phyloP scores from a whole-genome alignment of 2,797 vertebrate genomes.

The Manis pentadactyla region DNA sequence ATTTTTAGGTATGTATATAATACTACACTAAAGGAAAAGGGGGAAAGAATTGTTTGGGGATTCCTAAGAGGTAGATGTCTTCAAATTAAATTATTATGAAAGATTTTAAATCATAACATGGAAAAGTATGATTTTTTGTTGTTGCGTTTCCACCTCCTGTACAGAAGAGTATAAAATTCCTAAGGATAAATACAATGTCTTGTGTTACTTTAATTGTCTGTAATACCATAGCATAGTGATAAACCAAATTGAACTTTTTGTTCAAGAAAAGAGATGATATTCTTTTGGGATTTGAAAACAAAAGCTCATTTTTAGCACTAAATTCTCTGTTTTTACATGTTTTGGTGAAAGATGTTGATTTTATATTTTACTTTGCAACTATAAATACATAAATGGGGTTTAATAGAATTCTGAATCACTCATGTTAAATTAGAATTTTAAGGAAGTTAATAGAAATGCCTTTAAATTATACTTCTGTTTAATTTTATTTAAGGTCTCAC shows the following conservation, averaged over 20 bases:
- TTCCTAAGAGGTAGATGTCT: slow-evolving; percentile 52
- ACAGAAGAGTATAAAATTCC: neutral
- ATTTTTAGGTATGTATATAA: neutral
- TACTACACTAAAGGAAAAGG: slow-evolving; percentile 5
- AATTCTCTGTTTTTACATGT: slow-evolving; percentile 36
- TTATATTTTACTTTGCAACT: slow-evolving; percentile 38
- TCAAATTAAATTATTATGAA: slow-evolving; percentile 6
- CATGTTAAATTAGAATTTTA: slow-evolving; percentile 47
- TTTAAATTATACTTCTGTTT: neutral
- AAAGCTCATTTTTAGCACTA: neutral
- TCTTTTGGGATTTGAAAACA: slow-evolving; percentile 20
- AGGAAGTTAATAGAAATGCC: slow-evolving; percentile 22
- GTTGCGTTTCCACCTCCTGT: neutral
- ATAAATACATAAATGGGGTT: slow-evolving; percentile 19
- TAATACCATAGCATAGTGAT: neutral
- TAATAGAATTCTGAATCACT: slow-evolving; percentile 52
- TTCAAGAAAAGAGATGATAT: neutral
- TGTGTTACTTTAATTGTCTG: neutral
- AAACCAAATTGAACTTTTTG: slow-evolving; percentile 38
- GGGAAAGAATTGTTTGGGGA: neutral
- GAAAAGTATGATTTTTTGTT: neutral
- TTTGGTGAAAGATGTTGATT: slow-evolving; percentile 38
- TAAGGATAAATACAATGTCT: neutral
- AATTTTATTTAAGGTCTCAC: slow-evolving; percentile 38
- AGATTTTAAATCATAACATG: slow-evolving; percentile 32